These are phyloP conservation scores for Diarsia rubi DNA, from an alignment of 2,888 invertebrate genomes.

Conservation along the genomic window DNA sequence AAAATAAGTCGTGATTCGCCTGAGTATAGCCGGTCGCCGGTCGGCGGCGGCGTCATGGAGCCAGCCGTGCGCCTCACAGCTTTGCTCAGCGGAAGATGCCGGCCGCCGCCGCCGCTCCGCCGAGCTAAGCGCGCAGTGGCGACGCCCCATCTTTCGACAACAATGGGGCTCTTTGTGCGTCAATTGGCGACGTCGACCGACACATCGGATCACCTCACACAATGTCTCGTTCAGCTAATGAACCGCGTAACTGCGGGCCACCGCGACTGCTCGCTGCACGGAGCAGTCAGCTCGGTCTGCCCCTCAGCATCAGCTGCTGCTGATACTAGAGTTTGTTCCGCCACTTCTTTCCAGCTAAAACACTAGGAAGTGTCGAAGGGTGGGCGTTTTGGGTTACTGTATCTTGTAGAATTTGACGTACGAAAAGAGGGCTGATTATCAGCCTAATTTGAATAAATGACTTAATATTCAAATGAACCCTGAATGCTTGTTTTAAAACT, in stretches of 20 bases:
- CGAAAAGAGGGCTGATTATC: too few relatives aligned
- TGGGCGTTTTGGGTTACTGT: too few relatives aligned
- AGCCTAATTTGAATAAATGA: too few relatives aligned
- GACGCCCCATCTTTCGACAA: constrained; percentile 44
- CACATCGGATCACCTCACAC: constrained; percentile 53
- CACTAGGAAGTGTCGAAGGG: too few relatives aligned
- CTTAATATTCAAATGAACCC: too few relatives aligned
- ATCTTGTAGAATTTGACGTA: too few relatives aligned
- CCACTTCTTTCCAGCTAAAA: too few relatives aligned
- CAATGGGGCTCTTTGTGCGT: constrained; percentile 71
- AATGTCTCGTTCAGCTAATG: constrained; percentile 54
- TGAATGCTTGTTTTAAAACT: too few relatives aligned
- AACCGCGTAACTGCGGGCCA: constrained; percentile 5
- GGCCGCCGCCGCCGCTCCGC: not conserved
- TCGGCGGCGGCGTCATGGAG: not conserved
- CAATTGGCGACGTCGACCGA: constrained; percentile 68
- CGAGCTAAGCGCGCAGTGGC: constrained; percentile 12
- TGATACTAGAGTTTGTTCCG: not conserved
- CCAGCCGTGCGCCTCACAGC: constrained; percentile 6
- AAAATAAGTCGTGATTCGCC: not conserved
- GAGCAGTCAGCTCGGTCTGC: not conserved
- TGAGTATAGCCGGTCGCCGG: not conserved
- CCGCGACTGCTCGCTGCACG: constrained; percentile 1
- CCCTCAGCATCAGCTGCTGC: not conserved
- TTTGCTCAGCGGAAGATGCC: constrained; percentile 23